Evolutionary conservation across 1,140 invertebrate species (phyloP), one percentile per base, ranked within the genome.

Genomic region (Anadara kagoshimensis): DNA sequence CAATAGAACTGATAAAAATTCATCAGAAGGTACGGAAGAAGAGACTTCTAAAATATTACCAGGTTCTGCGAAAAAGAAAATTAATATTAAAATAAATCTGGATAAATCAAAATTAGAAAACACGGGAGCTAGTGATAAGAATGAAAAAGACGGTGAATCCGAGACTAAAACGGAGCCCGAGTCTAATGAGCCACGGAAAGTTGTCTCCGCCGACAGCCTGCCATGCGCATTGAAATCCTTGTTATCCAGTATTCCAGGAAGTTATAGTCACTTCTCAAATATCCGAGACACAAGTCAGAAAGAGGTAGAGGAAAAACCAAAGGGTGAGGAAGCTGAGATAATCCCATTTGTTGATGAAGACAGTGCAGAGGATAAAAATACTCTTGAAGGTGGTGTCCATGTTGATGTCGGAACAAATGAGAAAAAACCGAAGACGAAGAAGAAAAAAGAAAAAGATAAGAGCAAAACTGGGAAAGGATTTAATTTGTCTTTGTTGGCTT

Each of bases 201-300:
- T 68, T 29, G 49, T 56, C 43, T 56, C 59, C 41, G 29, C 41
- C 36, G 22, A 73, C 16, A 57, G 29, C 29, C 29, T 81, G 22
- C 80, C 80, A 20, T 64, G 77, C 63, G 80, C 80, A 24, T 51
- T 82, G 5, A 74, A 80, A 73, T 78, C 76, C 51, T 58, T 82
- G 24, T 82, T 82, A 22, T 80, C 78, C 16, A 64, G 65, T 47
- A 73, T 77, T 7, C 71, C 75, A 4, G 67, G 75, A 22, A 70
- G 54, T 44, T 73, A 69, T 18, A 73, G 62, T 65, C 62, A 69
- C 44, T 49, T 69, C 29, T 71, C 56, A 22, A 73, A 73, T 51
- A 65, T 53, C 26, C 36, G 61, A 16, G 53, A 61, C 26, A 10
- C 24, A 20, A 36, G 47, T 64, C 5, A 62, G 29, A 61, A 45